Percentiles rank a stretch among this genome's conserved stretches.
Conservation (phyloP, 2,113 vertebrate species). For the Ctenomys sociabilis region DNA sequence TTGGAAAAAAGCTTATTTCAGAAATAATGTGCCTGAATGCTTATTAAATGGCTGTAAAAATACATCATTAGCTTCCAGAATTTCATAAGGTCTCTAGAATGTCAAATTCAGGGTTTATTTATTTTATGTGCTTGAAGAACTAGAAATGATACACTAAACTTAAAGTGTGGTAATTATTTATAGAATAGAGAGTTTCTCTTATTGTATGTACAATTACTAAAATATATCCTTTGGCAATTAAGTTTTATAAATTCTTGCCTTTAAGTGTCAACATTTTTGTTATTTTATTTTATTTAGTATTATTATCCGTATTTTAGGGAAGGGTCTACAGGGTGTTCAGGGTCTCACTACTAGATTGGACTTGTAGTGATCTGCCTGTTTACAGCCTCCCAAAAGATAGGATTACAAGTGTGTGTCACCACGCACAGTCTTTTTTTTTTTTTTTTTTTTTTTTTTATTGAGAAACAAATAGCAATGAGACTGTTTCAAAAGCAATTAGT, state of each 20-base stretch:
- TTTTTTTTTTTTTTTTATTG: too few species aligned
- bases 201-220: not conserved
- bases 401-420: too few species aligned
- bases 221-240: constrained; percentile 6
- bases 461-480: too few species aligned
- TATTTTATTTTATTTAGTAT: too few species aligned
- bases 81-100: constrained; percentile 81
- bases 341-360: too few species aligned
- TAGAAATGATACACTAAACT: constrained; percentile 59
- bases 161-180: constrained; percentile 77
- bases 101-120: constrained; percentile 82
- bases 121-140: constrained; percentile 77
- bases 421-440: too few species aligned
- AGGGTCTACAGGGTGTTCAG: too few species aligned
- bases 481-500: too few species aligned
- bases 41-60: constrained; percentile 79
- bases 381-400: too few species aligned
- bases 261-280: not conserved
- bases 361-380: too few species aligned
- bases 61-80: constrained; percentile 81
- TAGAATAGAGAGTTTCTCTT: constrained; percentile 1
- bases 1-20: constrained; percentile 82
- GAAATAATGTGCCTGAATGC: constrained; percentile 74
- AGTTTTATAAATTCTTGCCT: not conserved
- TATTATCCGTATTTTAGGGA: too few species aligned